Conservation (phyloP, 1,140 invertebrate genomes). For the Lerema accius region DNA sequence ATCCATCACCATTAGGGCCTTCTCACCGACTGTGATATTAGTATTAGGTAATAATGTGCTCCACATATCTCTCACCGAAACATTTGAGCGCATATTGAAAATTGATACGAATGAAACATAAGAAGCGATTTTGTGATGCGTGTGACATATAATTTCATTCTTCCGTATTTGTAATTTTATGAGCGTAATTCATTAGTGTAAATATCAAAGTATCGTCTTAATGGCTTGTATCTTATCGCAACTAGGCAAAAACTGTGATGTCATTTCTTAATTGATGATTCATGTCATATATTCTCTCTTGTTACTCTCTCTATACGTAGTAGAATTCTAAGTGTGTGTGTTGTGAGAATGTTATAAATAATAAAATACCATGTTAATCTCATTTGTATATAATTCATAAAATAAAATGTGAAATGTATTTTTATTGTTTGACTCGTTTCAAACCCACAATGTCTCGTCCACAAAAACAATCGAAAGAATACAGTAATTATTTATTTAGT, state of each 20-base stretch:
- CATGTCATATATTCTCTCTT: constrained; percentile 20
- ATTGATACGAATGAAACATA: constrained; percentile 23
- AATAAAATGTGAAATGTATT: constrained; percentile 28
- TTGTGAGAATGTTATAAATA: constrained; percentile 22
- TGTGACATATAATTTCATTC: constrained; percentile 29
- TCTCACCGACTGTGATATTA: constrained; percentile 73
- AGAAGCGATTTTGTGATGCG: constrained; percentile 31
- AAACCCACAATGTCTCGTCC: neutral
- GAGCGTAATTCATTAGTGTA: constrained; percentile 30
- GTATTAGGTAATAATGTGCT: constrained; percentile 47
- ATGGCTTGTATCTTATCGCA: constrained; percentile 24
- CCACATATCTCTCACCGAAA: constrained; percentile 30
- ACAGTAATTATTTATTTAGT: neutral
- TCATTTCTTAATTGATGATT: constrained; percentile 24
- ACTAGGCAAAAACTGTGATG: constrained; percentile 30
- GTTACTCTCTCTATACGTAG: constrained; percentile 4
- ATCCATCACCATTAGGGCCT: constrained; percentile 74
- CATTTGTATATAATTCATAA: constrained; percentile 34
- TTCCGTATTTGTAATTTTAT: constrained; percentile 31
- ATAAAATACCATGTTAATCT: constrained; percentile 19
- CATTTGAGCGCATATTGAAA: constrained; percentile 27
- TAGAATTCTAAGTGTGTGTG: constrained; percentile 9
- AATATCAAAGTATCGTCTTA: constrained; percentile 29
- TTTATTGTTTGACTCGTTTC: neutral
- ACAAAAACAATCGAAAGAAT: neutral